Conservation (phyloP, 1,140 invertebrate species). For the Euwallacea fornicatus region DNA sequence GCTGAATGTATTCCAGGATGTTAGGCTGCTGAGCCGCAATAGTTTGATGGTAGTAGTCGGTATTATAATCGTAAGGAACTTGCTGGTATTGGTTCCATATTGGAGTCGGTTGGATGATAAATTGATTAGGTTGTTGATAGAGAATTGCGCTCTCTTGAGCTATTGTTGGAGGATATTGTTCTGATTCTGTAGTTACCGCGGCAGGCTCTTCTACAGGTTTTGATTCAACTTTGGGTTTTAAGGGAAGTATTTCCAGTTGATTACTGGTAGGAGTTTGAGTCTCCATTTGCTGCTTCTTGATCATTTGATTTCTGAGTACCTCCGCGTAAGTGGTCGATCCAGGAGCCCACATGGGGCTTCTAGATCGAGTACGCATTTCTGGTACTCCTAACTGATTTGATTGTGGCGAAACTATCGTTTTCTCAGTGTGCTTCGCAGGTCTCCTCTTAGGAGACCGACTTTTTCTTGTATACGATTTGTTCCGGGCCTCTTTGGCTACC, state of each 20-base stretch:
- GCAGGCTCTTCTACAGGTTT: too few species aligned
- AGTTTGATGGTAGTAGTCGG: constrained; percentile 20
- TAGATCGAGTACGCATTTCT: constrained; percentile 56
- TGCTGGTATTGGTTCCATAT: constrained; percentile 41
- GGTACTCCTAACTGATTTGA: constrained; percentile 4
- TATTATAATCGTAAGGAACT: constrained; percentile 12
- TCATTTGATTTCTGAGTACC: constrained; percentile 64
- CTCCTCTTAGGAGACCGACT: constrained; percentile 48
- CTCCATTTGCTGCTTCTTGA: constrained; percentile 10
- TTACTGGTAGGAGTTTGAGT: background rate
- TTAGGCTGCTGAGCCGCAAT: constrained; percentile 30
- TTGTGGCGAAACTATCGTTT: background rate
- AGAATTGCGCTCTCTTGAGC: background rate
- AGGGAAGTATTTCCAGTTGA: background rate
- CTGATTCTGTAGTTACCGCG: background rate
- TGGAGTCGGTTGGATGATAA: constrained; percentile 22
- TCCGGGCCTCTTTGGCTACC: background rate
- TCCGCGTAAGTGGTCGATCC: constrained; percentile 77
- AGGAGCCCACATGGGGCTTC: constrained; percentile 71
- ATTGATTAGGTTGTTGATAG: constrained; percentile 18
- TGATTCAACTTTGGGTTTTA: background rate
- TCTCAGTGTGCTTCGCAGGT: constrained; percentile 4
- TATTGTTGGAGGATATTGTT: background rate
- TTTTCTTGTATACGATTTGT: constrained; percentile 43
- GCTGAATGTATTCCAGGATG: constrained; percentile 54